Evolutionary conservation across 2,113 vertebrate species (phyloP), one percentile per base, ranked within the genome.

Genomic region (Aspidoscelis tigris): DNA sequence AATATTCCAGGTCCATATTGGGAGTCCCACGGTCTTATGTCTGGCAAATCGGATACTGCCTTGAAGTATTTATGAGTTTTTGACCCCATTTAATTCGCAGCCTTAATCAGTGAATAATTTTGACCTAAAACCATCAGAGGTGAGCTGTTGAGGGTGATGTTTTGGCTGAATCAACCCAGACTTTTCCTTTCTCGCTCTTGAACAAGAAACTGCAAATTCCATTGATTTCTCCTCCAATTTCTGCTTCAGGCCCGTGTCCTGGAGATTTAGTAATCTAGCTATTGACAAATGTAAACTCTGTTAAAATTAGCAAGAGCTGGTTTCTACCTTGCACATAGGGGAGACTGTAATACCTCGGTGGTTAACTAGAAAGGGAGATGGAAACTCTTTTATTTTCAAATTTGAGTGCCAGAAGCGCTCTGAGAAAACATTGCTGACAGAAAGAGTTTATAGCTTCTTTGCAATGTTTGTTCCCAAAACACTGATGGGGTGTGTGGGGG

Each of bases 221-320:
- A 97, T 96, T 94, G 97, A 97, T 97, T 97, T 97, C 90, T 89
- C 85, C 89, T 97, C 94, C 33, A 33, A 73, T 88, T 92, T 90
- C 81, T 79, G 83, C 94, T 93, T 87, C 90, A 81, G 90, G 80
- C 70, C 10, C 65, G 0, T 61, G 85, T 88, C 85, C 94, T 78
- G 68, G 87, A 84, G 85, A 43, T 87, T 66, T 24, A 39, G 70
- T 75, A 21, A 75, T 26, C 70, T 1, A 47, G 10, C 0, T 61
- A 85, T 0, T 85, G 87, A 87, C 85, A 86, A 1, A 0, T 83
- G 82, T 83, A 91, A 89, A 86, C 76, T 69, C 84, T 84, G 58
- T 87, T 84, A 80, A 83, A 83, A 92, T 83, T 89, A 93, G 87
- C 79, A 84, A 88, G 76, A 79, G 82, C 5, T 72, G 18, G 14